Conservation (phyloP, 2,113 vertebrate genomes). For the Corvus cornix region DNA sequence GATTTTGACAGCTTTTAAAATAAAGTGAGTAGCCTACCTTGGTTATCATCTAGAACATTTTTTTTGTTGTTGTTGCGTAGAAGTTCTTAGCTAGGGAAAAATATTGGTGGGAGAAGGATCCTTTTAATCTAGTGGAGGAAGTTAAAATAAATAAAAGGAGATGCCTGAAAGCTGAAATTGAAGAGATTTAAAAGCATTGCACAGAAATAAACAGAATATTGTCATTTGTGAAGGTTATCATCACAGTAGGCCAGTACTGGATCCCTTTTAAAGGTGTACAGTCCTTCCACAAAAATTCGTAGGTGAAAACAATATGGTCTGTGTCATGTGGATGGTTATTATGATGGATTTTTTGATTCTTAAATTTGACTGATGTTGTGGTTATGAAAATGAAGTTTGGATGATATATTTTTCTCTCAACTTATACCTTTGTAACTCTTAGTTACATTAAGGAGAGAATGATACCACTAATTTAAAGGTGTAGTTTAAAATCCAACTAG, state of each 20-base stretch:
- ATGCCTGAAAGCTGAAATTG: not conserved
- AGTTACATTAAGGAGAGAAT: not conserved
- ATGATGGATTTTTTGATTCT: not conserved
- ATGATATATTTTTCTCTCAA: not conserved
- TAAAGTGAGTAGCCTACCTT: not conserved
- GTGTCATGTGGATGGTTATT: not conserved
- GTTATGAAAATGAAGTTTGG: not conserved
- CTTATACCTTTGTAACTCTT: not conserved
- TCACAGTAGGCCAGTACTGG: not conserved
- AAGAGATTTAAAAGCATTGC: not conserved
- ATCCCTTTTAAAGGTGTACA: not conserved
- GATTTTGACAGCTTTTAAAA: not conserved
- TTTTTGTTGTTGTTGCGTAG: not conserved
- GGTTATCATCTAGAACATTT: not conserved
- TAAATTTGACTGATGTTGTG: not conserved
- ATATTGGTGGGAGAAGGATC: not conserved
- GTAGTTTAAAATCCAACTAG: not conserved
- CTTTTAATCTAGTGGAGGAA: not conserved
- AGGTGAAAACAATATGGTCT: not conserved
- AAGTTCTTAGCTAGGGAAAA: not conserved
- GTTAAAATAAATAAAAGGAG: not conserved
- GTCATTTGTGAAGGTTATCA: not conserved
- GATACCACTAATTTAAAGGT: not conserved
- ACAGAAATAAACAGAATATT: not conserved
- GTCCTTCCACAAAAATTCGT: not conserved